A percentile compares a stretch with the other conserved stretches of the same genome.
phyloP scores from a whole-genome alignment of 2,113 vertebrate genomes.

The Piliocolobus tephrosceles region DNA sequence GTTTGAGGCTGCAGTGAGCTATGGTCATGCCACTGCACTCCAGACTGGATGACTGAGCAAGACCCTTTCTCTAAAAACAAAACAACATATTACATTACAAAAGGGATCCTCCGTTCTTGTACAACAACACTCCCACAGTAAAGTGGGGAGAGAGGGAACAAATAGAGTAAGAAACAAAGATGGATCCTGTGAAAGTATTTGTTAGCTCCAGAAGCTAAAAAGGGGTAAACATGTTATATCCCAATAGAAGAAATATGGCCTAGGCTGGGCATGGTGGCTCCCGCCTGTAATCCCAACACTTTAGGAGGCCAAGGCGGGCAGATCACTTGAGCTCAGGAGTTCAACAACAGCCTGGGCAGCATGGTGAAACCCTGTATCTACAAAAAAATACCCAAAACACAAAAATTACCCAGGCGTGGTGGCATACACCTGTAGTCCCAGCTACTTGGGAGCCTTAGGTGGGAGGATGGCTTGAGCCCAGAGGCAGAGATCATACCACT shows the following conservation, averaged over 20 bases:
- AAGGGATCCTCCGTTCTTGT: too few species aligned
- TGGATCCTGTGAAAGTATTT: background rate
- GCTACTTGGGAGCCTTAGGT: too few species aligned
- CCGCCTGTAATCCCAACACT: too few species aligned
- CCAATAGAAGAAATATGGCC: background rate
- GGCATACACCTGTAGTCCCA: too few species aligned
- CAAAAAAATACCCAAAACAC: too few species aligned
- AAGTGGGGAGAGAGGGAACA: background rate
- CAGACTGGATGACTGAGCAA: background rate
- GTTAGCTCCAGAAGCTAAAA: background rate
- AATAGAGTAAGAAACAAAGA: background rate
- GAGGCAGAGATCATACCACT: too few species aligned
- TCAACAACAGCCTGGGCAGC: too few species aligned
- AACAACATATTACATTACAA: background rate
- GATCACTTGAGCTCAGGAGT: too few species aligned
- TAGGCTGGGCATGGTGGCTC: background rate
- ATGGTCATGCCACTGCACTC: background rate
- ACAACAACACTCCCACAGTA: background rate
- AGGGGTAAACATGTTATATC: background rate
- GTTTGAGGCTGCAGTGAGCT: background rate
- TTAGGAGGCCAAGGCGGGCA: too few species aligned
- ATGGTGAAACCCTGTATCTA: too few species aligned
- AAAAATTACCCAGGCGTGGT: too few species aligned
- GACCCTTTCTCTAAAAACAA: background rate
- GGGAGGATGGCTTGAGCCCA: too few species aligned